These are phyloP conservation scores for Elachura formosa DNA, from an alignment of 2,113 vertebrate species.

Conservation along the genomic window DNA sequence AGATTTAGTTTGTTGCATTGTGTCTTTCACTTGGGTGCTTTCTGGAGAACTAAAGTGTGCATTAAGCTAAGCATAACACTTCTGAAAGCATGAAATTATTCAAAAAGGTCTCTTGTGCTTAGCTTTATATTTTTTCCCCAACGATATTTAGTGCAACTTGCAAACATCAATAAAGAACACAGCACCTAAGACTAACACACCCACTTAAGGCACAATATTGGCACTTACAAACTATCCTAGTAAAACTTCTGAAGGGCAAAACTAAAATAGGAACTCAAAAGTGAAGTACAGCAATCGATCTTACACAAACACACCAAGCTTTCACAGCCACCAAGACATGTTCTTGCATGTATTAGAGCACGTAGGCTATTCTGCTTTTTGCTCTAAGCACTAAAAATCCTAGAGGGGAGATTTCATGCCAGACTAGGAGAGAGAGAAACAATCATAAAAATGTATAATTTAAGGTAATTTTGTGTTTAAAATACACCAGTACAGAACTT, in stretches of 20 bases:
- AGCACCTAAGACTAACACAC: neutral
- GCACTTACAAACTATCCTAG: neutral
- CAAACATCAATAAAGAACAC: neutral
- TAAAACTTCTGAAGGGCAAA: constrained; percentile 30
- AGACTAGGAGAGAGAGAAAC: neutral
- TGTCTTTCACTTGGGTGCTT: neutral
- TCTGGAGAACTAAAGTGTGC: neutral
- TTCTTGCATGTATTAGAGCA: neutral
- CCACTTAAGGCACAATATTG: neutral
- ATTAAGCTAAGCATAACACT: neutral
- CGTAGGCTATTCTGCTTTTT: neutral
- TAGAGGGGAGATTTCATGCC: neutral
- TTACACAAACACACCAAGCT: neutral
- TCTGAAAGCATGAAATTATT: neutral
- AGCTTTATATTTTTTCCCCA: neutral
- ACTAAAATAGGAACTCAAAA: neutral
- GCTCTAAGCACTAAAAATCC: neutral
- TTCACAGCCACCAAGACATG: neutral
- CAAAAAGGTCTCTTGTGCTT: neutral
- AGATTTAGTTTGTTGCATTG: neutral
- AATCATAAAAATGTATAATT: neutral
- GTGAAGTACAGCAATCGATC: neutral
- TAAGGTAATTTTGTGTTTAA: neutral
- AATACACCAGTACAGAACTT: neutral
- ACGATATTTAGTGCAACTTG: neutral